Percentiles rank a stretch among this genome's conserved stretches.
Conservation (phyloP, 2,797 vertebrate genomes). For the Podargus strigoides region DNA sequence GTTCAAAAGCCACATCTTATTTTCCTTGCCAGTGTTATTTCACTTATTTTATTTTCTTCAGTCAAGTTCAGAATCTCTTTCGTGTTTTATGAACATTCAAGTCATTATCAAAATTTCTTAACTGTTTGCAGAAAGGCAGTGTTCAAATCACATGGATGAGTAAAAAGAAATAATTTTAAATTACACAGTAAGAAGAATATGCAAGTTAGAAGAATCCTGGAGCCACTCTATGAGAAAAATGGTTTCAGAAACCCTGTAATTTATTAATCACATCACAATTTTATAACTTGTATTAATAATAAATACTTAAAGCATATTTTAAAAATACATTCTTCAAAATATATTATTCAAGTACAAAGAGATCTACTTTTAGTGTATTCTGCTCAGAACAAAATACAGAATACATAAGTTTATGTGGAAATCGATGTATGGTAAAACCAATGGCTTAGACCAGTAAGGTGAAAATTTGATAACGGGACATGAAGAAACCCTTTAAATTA, state of each 20-base stretch:
- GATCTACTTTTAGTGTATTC: background rate
- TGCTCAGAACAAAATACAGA: background rate
- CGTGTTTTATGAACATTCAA: background rate
- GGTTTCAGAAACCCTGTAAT: background rate
- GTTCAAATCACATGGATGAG: background rate
- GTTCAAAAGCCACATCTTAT: background rate
- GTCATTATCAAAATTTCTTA: background rate
- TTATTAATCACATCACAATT: background rate
- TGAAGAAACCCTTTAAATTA: background rate
- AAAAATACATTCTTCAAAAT: background rate
- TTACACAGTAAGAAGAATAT: background rate
- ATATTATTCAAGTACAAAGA: background rate
- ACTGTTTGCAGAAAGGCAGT: background rate
- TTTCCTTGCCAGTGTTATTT: background rate
- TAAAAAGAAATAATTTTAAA: background rate
- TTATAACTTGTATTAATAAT: background rate
- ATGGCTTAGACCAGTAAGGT: background rate
- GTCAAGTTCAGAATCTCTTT: background rate
- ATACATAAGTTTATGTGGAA: background rate
- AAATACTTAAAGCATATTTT: background rate
- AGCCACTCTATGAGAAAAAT: background rate
- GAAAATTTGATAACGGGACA: background rate
- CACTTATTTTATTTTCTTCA: background rate
- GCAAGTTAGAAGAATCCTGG: background rate
- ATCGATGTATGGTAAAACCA: background rate